These are phyloP conservation scores for Echeneis naucrates DNA, from an alignment of 2,797 vertebrate genomes.

Conservation along the genomic window DNA sequence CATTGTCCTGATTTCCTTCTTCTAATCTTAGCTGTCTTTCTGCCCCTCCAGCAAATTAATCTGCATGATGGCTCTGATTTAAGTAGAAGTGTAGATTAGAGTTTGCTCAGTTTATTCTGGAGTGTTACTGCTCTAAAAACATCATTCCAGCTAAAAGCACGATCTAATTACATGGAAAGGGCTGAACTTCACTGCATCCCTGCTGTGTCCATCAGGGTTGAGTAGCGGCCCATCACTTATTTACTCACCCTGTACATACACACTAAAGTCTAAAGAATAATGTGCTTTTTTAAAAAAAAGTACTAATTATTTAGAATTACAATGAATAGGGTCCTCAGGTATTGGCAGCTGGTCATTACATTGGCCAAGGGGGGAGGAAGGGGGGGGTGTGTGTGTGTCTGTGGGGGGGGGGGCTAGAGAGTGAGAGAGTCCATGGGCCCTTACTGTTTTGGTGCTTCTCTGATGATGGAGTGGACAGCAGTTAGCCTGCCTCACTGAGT, in stretches of 20 bases:
- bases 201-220: constrained; percentile 64
- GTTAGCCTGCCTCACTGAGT: constrained; percentile 81
- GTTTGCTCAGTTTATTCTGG: constrained; percentile 66
- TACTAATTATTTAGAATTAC: constrained; percentile 41
- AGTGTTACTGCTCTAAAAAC: constrained; percentile 57
- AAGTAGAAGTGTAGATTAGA: constrained; percentile 79
- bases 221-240: constrained; percentile 49
- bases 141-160: constrained; percentile 66
- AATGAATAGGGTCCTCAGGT: constrained; percentile 55
- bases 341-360: constrained; percentile 63
- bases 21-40: constrained; percentile 79
- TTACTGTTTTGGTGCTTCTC: constrained; percentile 62
- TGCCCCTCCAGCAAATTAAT: constrained; percentile 76
- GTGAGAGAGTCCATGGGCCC: constrained; percentile 55
- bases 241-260: constrained; percentile 33
- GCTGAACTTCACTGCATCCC: constrained; percentile 57
- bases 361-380: constrained; percentile 13
- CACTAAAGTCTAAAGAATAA: constrained; percentile 17
- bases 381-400: too few species aligned
- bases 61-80: constrained; percentile 71
- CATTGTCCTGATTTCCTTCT: constrained; percentile 73
- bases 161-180: constrained; percentile 72
- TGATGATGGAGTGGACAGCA: constrained; percentile 85
- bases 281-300: constrained; percentile 41
- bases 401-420: background rate